A percentile compares a stretch with the other conserved stretches of the same genome.
These are phyloP conservation scores for Drosophila pegasa DNA, from an alignment of 2,888 invertebrate genomes.

Conservation along the genomic window DNA sequence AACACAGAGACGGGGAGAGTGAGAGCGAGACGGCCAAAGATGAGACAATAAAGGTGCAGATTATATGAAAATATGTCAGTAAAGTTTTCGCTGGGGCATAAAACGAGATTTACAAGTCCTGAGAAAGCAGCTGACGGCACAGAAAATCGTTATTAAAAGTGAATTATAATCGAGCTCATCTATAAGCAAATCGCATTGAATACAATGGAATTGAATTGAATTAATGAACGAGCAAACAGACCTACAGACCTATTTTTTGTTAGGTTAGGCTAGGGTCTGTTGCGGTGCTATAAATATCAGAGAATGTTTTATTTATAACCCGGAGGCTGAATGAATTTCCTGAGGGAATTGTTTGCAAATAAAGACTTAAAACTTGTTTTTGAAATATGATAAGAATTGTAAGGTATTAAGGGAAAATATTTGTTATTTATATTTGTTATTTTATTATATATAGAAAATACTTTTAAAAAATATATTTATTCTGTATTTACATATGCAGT, in stretches of 20 bases:
- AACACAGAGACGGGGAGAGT: background rate
- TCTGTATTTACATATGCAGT: no score
- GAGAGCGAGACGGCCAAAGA: conserved; percentile 15
- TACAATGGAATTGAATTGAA: conserved; percentile 12
- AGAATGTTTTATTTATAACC: conserved; percentile 3
- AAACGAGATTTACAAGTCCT: conserved; percentile 36
- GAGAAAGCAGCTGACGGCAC: conserved; percentile 15
- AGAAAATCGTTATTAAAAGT: conserved; percentile 29
- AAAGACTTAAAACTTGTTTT: no score
- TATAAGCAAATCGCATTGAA: conserved; percentile 31
- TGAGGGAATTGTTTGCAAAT: background rate
- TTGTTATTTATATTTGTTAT: no score
- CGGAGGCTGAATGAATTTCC: background rate
- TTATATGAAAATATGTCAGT: conserved; percentile 70
- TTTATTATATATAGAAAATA: no score
- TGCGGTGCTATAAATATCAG: background rate
- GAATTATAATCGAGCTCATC: conserved; percentile 32
- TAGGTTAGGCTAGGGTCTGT: background rate
- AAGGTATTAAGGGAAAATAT: no score
- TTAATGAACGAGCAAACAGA: background rate
- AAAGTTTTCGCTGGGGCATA: conserved; percentile 45
- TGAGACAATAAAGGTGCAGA: conserved; percentile 76
- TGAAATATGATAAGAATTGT: no score
- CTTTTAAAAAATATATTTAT: no score
- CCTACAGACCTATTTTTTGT: background rate